Conservation (phyloP, 2,888 invertebrate genomes). For the Elaeidobius kamerunicus region DNA sequence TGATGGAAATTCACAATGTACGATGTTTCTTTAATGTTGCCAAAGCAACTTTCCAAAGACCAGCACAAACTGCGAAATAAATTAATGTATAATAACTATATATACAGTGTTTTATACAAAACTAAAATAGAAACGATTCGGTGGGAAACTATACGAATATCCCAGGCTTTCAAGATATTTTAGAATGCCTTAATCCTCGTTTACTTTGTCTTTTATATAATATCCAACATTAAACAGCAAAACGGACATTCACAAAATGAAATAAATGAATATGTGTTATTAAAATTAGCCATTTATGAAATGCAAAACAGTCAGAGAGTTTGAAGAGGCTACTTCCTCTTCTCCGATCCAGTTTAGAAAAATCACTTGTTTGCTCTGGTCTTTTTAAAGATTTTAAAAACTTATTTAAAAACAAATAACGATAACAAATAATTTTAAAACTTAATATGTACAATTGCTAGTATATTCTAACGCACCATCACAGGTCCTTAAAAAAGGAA, state of each 20-base stretch:
- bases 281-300: conserved; percentile 32
- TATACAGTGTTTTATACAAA: conserved; percentile 15
- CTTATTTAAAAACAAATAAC: conserved; percentile 31
- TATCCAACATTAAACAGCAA: conserved; percentile 22
- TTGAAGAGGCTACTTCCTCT: conserved; percentile 44
- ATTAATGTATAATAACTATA: neutral
- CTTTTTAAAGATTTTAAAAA: conserved; percentile 33
- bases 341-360: conserved; percentile 32
- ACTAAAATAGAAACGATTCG: too few species aligned
- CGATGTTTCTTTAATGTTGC: conserved; percentile 37
- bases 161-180: conserved; percentile 1
- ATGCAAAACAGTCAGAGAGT: conserved; percentile 44
- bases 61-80: conserved; percentile 42
- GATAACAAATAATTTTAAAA: conserved; percentile 35
- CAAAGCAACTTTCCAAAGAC: conserved; percentile 42
- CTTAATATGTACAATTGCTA: conserved; percentile 35
- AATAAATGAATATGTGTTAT: conserved; percentile 32
- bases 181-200: conserved; percentile 7
- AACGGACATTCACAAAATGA: conserved; percentile 35
- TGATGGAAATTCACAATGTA: conserved; percentile 45
- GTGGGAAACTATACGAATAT: neutral
- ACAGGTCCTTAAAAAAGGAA: conserved; percentile 41
- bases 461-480: conserved; percentile 42
- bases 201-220: conserved; percentile 28
- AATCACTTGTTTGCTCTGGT: conserved; percentile 40